Evolutionary conservation across 2,888 invertebrate genomes (phyloP).

Genomic region (Anodontia alba): DNA sequence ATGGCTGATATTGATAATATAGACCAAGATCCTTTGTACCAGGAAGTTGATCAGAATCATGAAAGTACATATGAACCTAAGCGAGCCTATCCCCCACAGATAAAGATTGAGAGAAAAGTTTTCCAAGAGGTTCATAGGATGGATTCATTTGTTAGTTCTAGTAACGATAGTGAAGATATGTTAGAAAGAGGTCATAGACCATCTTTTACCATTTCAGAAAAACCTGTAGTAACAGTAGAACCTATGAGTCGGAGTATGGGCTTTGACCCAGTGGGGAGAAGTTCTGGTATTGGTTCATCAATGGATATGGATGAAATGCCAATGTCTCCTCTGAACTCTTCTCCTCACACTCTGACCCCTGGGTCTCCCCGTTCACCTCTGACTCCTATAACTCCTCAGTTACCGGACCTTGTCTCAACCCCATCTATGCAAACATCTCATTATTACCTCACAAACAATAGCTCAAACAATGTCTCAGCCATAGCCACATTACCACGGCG

Average conservation of each 20-base stretch:
- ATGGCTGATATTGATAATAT: constrained; percentile 75
- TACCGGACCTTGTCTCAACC: constrained; percentile 70
- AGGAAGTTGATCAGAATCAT: constrained; percentile 81
- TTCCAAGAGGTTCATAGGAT: constrained; percentile 71
- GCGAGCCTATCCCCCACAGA: constrained; percentile 74
- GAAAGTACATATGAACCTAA: constrained; percentile 81
- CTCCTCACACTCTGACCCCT: constrained; percentile 83
- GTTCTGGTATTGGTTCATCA: constrained; percentile 38
- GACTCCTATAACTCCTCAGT: constrained; percentile 68
- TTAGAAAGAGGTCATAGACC: constrained; percentile 46
- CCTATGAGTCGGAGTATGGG: constrained; percentile 51
- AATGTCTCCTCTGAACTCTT: constrained; percentile 40
- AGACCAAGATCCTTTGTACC: constrained; percentile 76
- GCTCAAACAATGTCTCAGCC: constrained; percentile 71
- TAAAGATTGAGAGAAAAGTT: constrained; percentile 82
- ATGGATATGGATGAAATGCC: constrained; percentile 37
- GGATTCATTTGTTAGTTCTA: constrained; percentile 80
- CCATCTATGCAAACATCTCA: constrained; percentile 64
- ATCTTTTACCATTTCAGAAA: constrained; percentile 33
- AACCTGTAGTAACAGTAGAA: constrained; percentile 57
- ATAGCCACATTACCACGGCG: constrained; percentile 80
- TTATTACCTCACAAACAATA: constrained; percentile 49
- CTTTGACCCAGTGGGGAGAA: constrained; percentile 46
- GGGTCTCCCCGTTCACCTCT: constrained; percentile 78
- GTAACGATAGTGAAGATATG: constrained; percentile 78